Base-by-base conservation (phyloP, 1,140 invertebrate species). In the Aphaenogaster ashmeadi region DNA sequence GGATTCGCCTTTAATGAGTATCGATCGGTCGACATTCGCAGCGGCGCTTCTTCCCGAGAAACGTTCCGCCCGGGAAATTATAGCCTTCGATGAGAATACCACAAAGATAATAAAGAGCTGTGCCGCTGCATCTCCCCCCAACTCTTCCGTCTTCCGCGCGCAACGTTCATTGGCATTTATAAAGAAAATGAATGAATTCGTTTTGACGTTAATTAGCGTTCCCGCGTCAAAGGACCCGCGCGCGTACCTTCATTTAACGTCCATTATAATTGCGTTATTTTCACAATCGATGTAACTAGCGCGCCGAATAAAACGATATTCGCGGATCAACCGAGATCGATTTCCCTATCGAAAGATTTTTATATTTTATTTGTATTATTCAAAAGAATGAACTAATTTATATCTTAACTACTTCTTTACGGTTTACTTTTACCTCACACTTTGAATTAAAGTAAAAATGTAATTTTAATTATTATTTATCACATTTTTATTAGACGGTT, bases 1-100 rank as follows among this genome's bases (percentile, higher is more conserved):
- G 83, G 75, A 86, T 86, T 79, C 47, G 27, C 41, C 62, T 79
- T 79, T 86, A 86, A 86, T 86, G 47, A 77, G 58, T 79, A 86
- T 86, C 83, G 83, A 86, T 86, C 60, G 58, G 6, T 21, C 72
- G 83, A 74, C n/a, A 74, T 58, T 41, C 67, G 54, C 54, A 27
- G 54, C 41, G 54, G 54, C 54, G 52, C 18, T 36, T 75, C 44
- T 60, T 62, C 41, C 18, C 41, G 44, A 75, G 44, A 7, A 81
- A 84, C 41, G 54, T 44, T 52, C 67, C 13, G 36, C 47, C 58
- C 8, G 36, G 27, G 50, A 66, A 86, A 86, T 86, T 79, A 56
- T 58, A 79, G 74, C 15, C 52, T 62, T 64, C 67, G 38, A 79
- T n/a, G 74, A 41, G 21, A 79, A 79, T 54, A 64, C 44, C 83